Conservation (phyloP, 2,888 invertebrate species). For the Zeuzera pyrina region DNA sequence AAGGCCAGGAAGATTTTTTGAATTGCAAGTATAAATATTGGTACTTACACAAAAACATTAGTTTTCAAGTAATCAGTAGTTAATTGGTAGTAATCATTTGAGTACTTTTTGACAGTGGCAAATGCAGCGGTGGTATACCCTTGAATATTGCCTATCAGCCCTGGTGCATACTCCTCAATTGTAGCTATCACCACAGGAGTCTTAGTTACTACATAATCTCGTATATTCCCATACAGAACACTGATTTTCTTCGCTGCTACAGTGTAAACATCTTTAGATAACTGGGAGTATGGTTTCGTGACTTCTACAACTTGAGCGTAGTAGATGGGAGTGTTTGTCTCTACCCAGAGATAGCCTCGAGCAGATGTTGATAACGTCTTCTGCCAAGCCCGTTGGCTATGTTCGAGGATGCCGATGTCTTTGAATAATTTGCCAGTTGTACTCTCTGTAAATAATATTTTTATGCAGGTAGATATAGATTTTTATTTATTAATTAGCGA, state of each 20-base stretch:
- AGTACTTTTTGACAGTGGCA: slow-evolving; percentile 56
- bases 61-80: slow-evolving; percentile 77
- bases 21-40: background rate
- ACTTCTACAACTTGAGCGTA: slow-evolving; percentile 68
- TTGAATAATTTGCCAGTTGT: slow-evolving; percentile 76
- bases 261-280: slow-evolving; percentile 72
- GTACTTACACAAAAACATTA: slow-evolving; percentile 86
- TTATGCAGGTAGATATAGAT: background rate
- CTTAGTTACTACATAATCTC: slow-evolving; percentile 65
- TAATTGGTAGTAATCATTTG: slow-evolving; percentile 63
- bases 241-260: slow-evolving; percentile 67
- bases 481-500: no score
- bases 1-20: no score
- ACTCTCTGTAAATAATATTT: slow-evolving; percentile 63
- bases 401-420: slow-evolving; percentile 76
- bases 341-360: slow-evolving; percentile 77
- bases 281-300: slow-evolving; percentile 75
- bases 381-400: slow-evolving; percentile 76
- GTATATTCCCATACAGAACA: slow-evolving; percentile 59
- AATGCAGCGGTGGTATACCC: slow-evolving; percentile 55
- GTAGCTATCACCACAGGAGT: slow-evolving; percentile 51
- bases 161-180: slow-evolving; percentile 81
- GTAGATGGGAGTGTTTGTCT: slow-evolving; percentile 79
- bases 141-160: slow-evolving; percentile 76
- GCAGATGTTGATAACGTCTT: slow-evolving; percentile 73